These are phyloP conservation scores for Oryzias celebensis DNA, from an alignment of 2,113 vertebrate species.

Conservation along the genomic window DNA sequence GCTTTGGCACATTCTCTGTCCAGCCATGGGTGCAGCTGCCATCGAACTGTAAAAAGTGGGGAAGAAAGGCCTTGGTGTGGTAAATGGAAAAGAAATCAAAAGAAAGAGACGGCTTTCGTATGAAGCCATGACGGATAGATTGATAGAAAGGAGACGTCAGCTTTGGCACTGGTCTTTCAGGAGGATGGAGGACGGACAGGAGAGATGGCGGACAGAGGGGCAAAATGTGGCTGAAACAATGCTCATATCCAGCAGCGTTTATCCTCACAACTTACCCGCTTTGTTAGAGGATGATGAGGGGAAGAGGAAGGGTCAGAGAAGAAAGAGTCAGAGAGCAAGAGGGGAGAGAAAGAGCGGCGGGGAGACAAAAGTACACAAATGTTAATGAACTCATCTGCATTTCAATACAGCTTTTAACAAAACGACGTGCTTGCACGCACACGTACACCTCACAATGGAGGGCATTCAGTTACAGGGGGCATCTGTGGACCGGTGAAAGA, in stretches of 20 bases:
- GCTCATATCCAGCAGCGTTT: constrained; percentile 78
- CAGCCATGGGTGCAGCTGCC: constrained; percentile 74
- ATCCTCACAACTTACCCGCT: constrained; percentile 88
- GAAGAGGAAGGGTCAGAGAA: constrained; percentile 72
- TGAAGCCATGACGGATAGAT: constrained; percentile 49
- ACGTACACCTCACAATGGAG: constrained; percentile 46
- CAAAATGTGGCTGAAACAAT: constrained; percentile 80
- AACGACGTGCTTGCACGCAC: constrained; percentile 16
- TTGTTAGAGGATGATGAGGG: constrained; percentile 82
- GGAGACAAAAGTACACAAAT: constrained; percentile 92
- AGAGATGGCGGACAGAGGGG: constrained; percentile 64
- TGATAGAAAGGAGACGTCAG: constrained; percentile 55
- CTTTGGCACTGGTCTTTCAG: constrained; percentile 59
- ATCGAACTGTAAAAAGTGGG: constrained; percentile 71
- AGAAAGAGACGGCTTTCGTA: constrained; percentile 41
- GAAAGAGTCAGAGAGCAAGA: constrained; percentile 77
- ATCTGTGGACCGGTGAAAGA: constrained; percentile 54
- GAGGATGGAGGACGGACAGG: constrained; percentile 54
- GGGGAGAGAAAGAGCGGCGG: constrained; percentile 74
- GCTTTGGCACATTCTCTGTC: constrained; percentile 66
- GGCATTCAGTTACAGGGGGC: constrained; percentile 56
- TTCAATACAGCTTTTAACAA: constrained; percentile 28
- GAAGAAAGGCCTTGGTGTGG: constrained; percentile 56
- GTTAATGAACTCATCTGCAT: constrained; percentile 86
- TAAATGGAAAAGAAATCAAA: constrained; percentile 48